Evolutionary conservation across 1,140 invertebrate species (phyloP).

Genomic region (Cherax destructor): DNA sequence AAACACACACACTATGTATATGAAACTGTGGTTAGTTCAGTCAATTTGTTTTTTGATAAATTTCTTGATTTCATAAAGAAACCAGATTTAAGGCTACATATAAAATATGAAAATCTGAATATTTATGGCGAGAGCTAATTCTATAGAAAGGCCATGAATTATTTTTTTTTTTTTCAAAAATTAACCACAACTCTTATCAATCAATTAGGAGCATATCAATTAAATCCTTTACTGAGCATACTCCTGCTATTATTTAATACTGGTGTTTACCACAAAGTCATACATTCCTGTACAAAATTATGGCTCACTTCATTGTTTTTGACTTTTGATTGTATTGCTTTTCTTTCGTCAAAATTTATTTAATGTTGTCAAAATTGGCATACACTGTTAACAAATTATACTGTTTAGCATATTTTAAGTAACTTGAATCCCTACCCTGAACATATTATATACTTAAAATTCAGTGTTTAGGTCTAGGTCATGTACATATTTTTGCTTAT

Average conservation of each 20-base stretch:
- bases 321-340: not conserved
- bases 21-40: slow-evolving; percentile 20
- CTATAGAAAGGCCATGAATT: not conserved
- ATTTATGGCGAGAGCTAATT: not conserved
- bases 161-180: not conserved
- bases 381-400: not conserved
- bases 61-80: slow-evolving; percentile 43
- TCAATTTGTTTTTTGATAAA: slow-evolving; percentile 45
- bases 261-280: too few species aligned
- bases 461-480: not conserved
- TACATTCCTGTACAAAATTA: not conserved
- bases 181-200: not conserved
- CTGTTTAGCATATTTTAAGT: not conserved
- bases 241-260: too few species aligned
- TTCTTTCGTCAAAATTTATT: not conserved
- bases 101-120: not conserved
- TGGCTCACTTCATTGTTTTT: not conserved
- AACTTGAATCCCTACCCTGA: not conserved
- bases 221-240: too few species aligned
- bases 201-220: too few species aligned
- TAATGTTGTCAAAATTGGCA: not conserved
- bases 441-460: not conserved
- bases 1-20: not conserved
- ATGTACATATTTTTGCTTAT: not conserved
- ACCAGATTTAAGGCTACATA: slow-evolving; percentile 28